phyloP scores from a whole-genome alignment of 2,888 invertebrate genomes.

The Drosophila anomalata region DNA sequence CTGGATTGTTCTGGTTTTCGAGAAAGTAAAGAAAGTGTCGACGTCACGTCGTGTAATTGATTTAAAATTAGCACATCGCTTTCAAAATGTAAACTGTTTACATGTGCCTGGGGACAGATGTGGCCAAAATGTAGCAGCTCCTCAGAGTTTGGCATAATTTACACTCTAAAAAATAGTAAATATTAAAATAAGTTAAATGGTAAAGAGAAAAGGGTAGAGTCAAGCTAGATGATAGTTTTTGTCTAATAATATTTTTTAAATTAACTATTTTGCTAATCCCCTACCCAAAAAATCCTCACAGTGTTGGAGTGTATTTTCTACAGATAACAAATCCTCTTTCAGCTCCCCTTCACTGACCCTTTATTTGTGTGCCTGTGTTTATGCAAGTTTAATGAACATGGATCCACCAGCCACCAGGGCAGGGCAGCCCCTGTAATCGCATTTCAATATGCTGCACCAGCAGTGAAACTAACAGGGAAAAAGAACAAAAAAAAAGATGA shows the following conservation, averaged over 20 bases:
- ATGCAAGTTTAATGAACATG: conserved; percentile 77
- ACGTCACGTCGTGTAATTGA: conserved; percentile 72
- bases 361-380: conserved; percentile 47
- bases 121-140: conserved; percentile 18
- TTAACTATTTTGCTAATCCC: background rate
- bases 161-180: conserved; percentile 1
- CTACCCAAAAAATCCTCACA: background rate
- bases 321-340: conserved; percentile 3
- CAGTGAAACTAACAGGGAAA: conserved; percentile 20
- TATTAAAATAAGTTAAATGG: background rate
- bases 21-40: conserved; percentile 56
- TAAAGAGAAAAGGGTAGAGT: background rate
- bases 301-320: conserved; percentile 4
- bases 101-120: conserved; percentile 71
- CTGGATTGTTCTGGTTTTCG: conserved; percentile 15
- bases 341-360: background rate
- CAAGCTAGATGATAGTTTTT: too few species aligned
- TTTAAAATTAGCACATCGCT: conserved; percentile 76
- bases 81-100: conserved; percentile 75
- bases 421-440: conserved; percentile 68
- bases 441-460: conserved; percentile 72
- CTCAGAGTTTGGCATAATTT: background rate
- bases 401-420: conserved; percentile 55
- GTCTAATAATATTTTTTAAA: background rate
- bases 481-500: background rate